Conservation (phyloP, 2,888 invertebrate genomes). For the Orthonychiurus folsomi region DNA sequence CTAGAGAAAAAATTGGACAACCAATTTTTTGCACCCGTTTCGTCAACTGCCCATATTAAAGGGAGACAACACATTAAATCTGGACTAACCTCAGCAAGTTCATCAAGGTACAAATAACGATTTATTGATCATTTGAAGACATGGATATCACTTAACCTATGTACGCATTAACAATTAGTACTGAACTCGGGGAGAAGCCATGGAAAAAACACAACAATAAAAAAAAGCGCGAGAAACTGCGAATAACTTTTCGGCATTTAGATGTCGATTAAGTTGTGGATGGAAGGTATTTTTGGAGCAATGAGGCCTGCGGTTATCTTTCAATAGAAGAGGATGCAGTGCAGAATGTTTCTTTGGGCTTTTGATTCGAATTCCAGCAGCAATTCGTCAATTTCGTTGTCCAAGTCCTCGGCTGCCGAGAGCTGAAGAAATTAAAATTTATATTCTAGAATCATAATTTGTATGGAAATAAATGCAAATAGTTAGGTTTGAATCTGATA, state of each 20-base stretch:
- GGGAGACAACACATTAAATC: conserved; percentile 26
- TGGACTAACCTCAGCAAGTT: conserved; percentile 22
- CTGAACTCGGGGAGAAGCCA: conserved; percentile 59
- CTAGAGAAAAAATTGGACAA: conserved; percentile 26
- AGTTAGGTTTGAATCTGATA: too few species aligned
- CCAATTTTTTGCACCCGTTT: conserved; percentile 25
- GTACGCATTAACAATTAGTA: too few species aligned
- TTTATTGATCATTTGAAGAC: neutral
- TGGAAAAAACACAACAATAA: conserved; percentile 78
- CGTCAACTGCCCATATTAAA: conserved; percentile 24
- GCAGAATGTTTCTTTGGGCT: conserved; percentile 69
- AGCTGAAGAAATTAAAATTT: conserved; percentile 50
- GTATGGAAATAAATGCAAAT: neutral
- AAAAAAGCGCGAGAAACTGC: conserved; percentile 83
- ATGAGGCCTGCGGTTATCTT: too few species aligned
- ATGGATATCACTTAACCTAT: too few species aligned
- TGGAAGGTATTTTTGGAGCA: neutral
- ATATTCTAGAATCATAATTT: conserved; percentile 6
- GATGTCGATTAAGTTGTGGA: conserved; percentile 49
- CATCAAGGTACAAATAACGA: conserved; percentile 18
- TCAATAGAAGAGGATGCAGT: conserved; percentile 60
- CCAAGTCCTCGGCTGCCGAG: conserved; percentile 80
- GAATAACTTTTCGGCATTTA: conserved; percentile 71
- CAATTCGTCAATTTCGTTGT: conserved; percentile 95
- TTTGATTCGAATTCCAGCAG: conserved; percentile 88